Base-by-base conservation (phyloP, 2,113 vertebrate genomes). In the Panthera leo region DNA sequence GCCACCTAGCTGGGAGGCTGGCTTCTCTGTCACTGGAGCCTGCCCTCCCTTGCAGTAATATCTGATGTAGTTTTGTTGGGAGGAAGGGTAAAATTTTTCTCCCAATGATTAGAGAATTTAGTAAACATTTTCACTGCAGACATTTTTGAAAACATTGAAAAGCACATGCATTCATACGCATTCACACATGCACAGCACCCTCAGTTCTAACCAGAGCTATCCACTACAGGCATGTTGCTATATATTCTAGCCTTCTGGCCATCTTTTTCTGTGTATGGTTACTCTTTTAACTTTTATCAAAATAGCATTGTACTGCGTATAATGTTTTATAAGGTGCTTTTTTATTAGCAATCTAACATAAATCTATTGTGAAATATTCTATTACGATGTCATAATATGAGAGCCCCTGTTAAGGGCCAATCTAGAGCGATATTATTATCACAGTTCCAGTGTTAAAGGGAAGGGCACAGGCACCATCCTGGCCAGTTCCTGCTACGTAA, bases 281-380 rank as follows among this genome's bases (percentile, higher is more conserved):
- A 58, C 16, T 58, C 53, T 70, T 95, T 76, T 82, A 45, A 45
- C 42, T 82, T 58, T 68, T 83, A 90, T 31, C 68, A 67, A 55
- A 95, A 85, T 42, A 39, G 31, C 31, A 14, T 68, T 48, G 31
- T 67, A 29, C 7, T 80, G 51, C 25, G 58, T 75, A 11, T n/a
- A 39, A 25, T 80, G 7, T 45, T 79, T 82, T 82, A 65, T 80
- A 96, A 83, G 61, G 18, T 94, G 31, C 31, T 42, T 80, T 96
- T 83, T 21, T 42, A 53, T 92, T 45, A 92, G 10, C 53, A 84
- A 42, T 48, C 19, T 63, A 51, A 75, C 29, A 39, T 89, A 19
- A 73, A 45, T 36, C 10, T 71, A 16, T 79, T 36, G 21, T 84
- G 89, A 93, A 65, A 36, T 85, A 48, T 34, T 92, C 68, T 96